These are phyloP conservation scores for Toxotes lorentzi DNA, from an alignment of 2,797 vertebrate genomes.

Conservation along the genomic window DNA sequence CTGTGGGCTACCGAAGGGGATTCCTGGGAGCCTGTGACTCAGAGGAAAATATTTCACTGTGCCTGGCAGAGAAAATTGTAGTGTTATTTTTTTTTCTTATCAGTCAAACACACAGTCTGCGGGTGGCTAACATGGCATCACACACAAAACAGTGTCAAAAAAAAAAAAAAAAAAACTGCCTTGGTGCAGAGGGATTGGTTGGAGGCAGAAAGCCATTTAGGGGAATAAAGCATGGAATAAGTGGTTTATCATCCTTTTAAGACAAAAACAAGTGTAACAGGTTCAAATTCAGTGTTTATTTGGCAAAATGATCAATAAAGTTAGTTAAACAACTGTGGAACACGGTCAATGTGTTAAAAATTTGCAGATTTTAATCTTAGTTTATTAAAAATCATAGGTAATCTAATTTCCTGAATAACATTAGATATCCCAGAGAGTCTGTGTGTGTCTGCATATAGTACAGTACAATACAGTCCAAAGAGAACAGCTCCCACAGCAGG, in stretches of 20 bases:
- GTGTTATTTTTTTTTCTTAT: slow-evolving; percentile 13
- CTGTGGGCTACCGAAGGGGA: slow-evolving; percentile 12
- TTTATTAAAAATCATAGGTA: not conserved
- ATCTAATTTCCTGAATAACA: not conserved
- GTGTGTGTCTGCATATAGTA: not conserved
- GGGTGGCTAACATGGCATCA: slow-evolving; percentile 6
- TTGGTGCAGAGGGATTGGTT: not conserved
- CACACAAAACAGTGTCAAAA: slow-evolving; percentile 22
- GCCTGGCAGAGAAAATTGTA: not conserved
- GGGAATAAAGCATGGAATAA: not conserved
- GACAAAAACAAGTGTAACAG: not conserved
- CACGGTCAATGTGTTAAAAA: not conserved
- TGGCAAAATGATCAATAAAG: not conserved
- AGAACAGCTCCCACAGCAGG: too few relatives aligned
- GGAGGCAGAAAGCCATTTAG: not conserved
- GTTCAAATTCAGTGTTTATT: not conserved
- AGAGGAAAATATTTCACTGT: slow-evolving; percentile 6
- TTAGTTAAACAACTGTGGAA: not conserved
- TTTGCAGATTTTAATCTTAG: not conserved
- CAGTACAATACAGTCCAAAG: too few relatives aligned
- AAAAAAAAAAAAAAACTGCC: slow-evolving; percentile 16
- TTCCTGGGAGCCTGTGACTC: slow-evolving; percentile 19
- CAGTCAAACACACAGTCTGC: slow-evolving; percentile 23
- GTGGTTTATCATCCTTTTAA: slow-evolving; percentile 2
- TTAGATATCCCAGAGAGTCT: not conserved